Percentiles rank a stretch among this genome's conserved stretches.
Conservation (phyloP, 2,888 invertebrate genomes). For the Agrochola litura region DNA sequence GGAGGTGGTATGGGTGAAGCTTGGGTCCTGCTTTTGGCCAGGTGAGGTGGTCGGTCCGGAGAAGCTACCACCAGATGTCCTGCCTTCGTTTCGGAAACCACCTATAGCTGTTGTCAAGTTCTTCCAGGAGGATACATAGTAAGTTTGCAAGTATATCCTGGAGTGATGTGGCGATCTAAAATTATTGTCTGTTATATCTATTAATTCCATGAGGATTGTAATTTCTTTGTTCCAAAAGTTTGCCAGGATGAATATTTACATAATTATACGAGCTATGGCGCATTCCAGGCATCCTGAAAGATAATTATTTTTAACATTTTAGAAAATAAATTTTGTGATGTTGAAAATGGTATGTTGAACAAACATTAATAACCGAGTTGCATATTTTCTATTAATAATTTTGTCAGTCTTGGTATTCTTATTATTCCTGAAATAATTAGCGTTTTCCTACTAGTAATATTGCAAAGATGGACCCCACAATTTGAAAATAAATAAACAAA, state of each 20-base stretch:
- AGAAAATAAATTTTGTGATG: background rate
- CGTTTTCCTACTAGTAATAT: background rate
- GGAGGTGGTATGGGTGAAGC: conserved; percentile 96
- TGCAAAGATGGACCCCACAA: no score
- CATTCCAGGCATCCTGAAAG: conserved; percentile 53
- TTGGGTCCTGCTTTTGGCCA: conserved; percentile 96
- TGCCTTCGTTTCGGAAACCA: conserved; percentile 92
- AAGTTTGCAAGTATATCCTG: conserved; percentile 83
- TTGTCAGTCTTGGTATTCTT: background rate
- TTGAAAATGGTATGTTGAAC: background rate
- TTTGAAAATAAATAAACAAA: background rate
- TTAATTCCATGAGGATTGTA: conserved; percentile 23
- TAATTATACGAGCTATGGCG: conserved; percentile 63
- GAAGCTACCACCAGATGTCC: conserved; percentile 92
- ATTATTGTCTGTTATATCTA: conserved; percentile 1
- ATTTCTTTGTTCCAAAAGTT: conserved; percentile 65
- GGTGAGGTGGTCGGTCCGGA: conserved; percentile 93
- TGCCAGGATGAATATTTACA: conserved; percentile 67
- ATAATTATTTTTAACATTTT: conserved; percentile 32
- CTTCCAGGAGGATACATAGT: conserved; percentile 96
- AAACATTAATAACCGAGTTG: background rate
- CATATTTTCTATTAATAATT: conserved; percentile 11
- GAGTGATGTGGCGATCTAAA: conserved; percentile 21
- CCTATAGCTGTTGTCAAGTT: conserved; percentile 96
- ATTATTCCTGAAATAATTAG: background rate